Evolutionary conservation across 2,797 vertebrate genomes (phyloP).

Genomic region (Geotrypetes seraphini): DNA sequence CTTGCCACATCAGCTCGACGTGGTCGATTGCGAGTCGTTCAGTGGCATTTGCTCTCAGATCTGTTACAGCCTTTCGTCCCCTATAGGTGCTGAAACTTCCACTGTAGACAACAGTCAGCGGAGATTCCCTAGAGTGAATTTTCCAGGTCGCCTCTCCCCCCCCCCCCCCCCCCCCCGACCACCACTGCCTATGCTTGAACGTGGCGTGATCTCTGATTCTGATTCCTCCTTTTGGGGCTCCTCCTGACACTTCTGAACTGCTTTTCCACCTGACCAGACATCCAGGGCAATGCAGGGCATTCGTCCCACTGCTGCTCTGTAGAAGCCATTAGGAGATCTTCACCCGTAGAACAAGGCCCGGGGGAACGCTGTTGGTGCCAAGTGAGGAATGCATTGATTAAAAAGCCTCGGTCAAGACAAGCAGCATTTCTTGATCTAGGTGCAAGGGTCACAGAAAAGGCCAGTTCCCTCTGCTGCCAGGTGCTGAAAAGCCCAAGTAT

Average conservation of each 20-base stretch:
- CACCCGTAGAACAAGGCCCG: slow-evolving; percentile 3
- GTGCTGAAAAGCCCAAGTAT: background rate
- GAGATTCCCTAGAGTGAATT: too few relatives aligned
- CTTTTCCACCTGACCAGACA: slow-evolving; percentile 41
- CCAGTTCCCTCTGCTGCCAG: slow-evolving; percentile 38
- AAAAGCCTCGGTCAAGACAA: slow-evolving; percentile 28
- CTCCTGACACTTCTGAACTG: slow-evolving; percentile 40
- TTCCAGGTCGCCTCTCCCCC: too few relatives aligned
- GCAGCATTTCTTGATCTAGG: slow-evolving; percentile 50
- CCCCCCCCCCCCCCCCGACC: too few relatives aligned
- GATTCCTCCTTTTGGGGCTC: too few relatives aligned
- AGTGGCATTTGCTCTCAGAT: too few relatives aligned
- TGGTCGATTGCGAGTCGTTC: too few relatives aligned
- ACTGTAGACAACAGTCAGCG: too few relatives aligned
- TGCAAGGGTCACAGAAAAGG: slow-evolving; percentile 44
- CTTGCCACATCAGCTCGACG: too few relatives aligned
- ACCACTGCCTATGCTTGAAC: too few relatives aligned
- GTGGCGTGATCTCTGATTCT: slow-evolving; percentile 28
- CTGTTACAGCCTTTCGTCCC: too few relatives aligned
- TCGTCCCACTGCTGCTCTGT: background rate
- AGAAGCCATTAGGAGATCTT: slow-evolving; percentile 36
- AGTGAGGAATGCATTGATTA: slow-evolving; percentile 30
- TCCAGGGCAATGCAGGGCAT: slow-evolving; percentile 15
- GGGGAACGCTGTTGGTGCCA: slow-evolving; percentile 22
- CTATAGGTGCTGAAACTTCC: too few relatives aligned